Evolutionary conservation across 2,113 vertebrate species (phyloP).

Genomic region (Sclerurus mexicanus): DNA sequence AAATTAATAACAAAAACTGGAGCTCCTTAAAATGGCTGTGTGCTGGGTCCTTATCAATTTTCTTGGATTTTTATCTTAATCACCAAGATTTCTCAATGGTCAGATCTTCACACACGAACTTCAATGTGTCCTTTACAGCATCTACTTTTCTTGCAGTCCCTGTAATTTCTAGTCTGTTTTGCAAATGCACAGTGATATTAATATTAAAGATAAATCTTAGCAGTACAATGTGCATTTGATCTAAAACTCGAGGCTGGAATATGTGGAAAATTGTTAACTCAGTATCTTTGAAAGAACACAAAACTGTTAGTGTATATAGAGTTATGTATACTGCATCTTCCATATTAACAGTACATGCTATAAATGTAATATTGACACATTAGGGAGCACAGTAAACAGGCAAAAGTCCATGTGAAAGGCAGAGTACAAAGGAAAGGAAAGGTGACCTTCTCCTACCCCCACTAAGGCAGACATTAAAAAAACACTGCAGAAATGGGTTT

Average conservation of each 20-base stretch:
- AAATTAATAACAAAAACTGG: background rate
- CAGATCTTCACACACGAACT: background rate
- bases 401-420: background rate
- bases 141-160: background rate
- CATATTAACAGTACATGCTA: background rate
- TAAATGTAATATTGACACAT: background rate
- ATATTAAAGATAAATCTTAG: background rate
- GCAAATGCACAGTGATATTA: background rate
- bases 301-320: background rate
- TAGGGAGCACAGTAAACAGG: background rate
- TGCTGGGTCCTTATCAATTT: background rate
- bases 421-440: background rate
- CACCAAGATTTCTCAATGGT: background rate
- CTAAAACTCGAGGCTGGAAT: background rate
- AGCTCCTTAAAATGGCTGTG: background rate
- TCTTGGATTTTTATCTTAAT: background rate
- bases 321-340: background rate
- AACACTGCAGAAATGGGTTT: background rate
- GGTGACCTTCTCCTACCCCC: rapidly evolving
- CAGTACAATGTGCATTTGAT: background rate
- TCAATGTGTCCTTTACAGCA: background rate
- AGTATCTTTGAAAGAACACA: background rate
- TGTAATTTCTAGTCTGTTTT: background rate
- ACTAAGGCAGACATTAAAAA: background rate
- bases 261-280: background rate